phyloP scores from a whole-genome alignment of 1,140 invertebrate species.

The Hylaeus anthracinus region DNA sequence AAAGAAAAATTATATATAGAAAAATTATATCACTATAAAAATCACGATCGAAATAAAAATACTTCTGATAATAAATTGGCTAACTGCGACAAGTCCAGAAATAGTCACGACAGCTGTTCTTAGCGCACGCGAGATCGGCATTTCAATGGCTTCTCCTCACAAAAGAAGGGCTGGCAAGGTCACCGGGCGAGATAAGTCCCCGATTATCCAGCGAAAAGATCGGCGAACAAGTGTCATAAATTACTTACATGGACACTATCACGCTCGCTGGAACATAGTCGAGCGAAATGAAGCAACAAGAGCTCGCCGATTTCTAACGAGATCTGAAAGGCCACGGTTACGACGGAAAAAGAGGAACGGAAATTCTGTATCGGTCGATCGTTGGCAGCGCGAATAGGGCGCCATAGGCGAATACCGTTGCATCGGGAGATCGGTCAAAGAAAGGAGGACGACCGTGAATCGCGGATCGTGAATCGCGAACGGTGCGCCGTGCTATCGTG shows the following conservation, averaged over 20 bases:
- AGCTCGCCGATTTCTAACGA: slow-evolving; percentile 38
- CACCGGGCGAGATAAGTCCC: neutral
- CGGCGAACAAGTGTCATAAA: slow-evolving; percentile 20
- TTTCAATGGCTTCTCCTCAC: neutral
- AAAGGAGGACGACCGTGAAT: slow-evolving; percentile 51
- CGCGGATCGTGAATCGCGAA: slow-evolving; percentile 48
- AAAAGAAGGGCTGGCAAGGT: neutral
- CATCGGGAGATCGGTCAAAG: slow-evolving; percentile 44
- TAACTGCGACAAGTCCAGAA: no score
- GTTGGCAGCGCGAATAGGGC: slow-evolving; percentile 13
- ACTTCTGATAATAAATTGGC: no score
- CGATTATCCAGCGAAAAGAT: slow-evolving; percentile 16
- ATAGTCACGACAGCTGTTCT: neutral
- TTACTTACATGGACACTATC: slow-evolving; percentile 14
- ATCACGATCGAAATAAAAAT: no score
- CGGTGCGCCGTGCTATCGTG: slow-evolving; percentile 30
- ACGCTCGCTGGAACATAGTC: neutral
- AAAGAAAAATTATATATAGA: no score
- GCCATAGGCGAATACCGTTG: slow-evolving; percentile 50
- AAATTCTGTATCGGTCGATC: slow-evolving; percentile 28
- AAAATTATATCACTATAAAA: no score
- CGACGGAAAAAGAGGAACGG: slow-evolving; percentile 18
- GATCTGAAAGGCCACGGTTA: neutral
- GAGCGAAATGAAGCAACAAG: slow-evolving; percentile 18
- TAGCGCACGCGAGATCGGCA: neutral